Conservation (phyloP, 1,140 invertebrate genomes). For the Eupeodes corollae region DNA sequence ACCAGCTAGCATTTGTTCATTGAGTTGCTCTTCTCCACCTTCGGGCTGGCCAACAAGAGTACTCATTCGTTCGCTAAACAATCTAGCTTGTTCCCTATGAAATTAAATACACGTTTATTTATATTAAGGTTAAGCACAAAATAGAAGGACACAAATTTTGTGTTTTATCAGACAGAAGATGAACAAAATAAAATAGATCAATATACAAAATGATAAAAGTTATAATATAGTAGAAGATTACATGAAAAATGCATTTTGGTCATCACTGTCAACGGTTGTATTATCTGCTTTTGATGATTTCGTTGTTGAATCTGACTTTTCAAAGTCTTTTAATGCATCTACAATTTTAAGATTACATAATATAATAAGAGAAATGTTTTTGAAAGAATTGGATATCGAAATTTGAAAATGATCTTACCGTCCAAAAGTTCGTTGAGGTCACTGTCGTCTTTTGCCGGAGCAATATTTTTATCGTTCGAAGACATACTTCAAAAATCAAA, state of each 20-base stretch:
- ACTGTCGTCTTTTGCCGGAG: conserved; percentile 10
- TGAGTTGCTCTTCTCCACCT: conserved; percentile 25
- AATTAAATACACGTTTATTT: background rate
- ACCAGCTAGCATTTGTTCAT: conserved; percentile 31
- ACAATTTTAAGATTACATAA: conserved; percentile 9
- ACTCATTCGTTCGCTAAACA: conserved; percentile 32
- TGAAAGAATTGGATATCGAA: background rate
- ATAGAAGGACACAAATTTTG: conserved; percentile 8
- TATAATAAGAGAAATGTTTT: conserved; percentile 4
- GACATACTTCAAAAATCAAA: too few species aligned
- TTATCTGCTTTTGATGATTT: conserved; percentile 6
- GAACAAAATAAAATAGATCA: background rate
- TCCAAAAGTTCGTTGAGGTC: conserved; percentile 41
- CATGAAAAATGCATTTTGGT: conserved; percentile 26
- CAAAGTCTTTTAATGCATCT: conserved; percentile 45
- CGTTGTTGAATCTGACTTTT: conserved; percentile 22
- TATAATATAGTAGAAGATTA: conserved; percentile 9
- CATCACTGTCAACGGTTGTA: conserved; percentile 3
- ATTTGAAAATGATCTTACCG: conserved; percentile 25
- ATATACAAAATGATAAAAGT: background rate
- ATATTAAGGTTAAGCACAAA: background rate
- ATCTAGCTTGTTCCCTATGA: conserved; percentile 31
- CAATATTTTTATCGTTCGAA: too few species aligned
- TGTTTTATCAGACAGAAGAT: background rate
- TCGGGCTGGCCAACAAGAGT: conserved; percentile 30